Evolutionary conservation across 2,797 vertebrate species (phyloP).

Genomic region (Lutjanus campechanus): DNA sequence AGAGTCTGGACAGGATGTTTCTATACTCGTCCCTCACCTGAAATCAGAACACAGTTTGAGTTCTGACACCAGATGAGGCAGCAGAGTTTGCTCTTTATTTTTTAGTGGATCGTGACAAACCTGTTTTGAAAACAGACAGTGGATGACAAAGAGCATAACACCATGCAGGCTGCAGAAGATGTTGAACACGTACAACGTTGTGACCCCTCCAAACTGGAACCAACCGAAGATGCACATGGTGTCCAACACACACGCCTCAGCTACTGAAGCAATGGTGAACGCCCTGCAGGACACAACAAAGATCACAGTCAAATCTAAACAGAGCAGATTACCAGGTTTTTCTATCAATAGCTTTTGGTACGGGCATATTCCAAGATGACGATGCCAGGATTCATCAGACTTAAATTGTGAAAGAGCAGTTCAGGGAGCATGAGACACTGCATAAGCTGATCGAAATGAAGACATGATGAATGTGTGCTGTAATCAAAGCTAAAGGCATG

Average conservation of each 20-base stretch:
- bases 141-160: conserved; percentile 87
- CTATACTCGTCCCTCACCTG: conserved; percentile 90
- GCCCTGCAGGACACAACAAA: conserved; percentile 82
- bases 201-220: conserved; percentile 90
- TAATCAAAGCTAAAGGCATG: too few species aligned
- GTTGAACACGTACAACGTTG: too few species aligned
- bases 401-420: too few species aligned
- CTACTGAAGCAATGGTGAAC: conserved; percentile 88
- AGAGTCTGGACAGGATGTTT: conserved; percentile 73
- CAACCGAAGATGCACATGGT: conserved; percentile 90
- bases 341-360: too few species aligned
- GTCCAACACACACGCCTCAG: conserved; percentile 90
- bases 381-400: too few species aligned
- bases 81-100: background rate
- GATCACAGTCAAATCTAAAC: conserved; percentile 3
- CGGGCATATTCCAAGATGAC: too few species aligned
- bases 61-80: background rate
- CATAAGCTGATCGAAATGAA: too few species aligned
- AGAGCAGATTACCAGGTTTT: too few species aligned
- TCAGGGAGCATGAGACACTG: too few species aligned
- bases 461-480: too few species aligned
- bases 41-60: conserved; percentile 15
- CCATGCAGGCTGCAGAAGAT: conserved; percentile 90
- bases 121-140: conserved; percentile 91
- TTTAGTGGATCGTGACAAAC: conserved; percentile 67